Evolutionary conservation across 2,797 vertebrate genomes (phyloP), one percentile per base, ranked within the genome.

Genomic region (Amniataba percoides): DNA sequence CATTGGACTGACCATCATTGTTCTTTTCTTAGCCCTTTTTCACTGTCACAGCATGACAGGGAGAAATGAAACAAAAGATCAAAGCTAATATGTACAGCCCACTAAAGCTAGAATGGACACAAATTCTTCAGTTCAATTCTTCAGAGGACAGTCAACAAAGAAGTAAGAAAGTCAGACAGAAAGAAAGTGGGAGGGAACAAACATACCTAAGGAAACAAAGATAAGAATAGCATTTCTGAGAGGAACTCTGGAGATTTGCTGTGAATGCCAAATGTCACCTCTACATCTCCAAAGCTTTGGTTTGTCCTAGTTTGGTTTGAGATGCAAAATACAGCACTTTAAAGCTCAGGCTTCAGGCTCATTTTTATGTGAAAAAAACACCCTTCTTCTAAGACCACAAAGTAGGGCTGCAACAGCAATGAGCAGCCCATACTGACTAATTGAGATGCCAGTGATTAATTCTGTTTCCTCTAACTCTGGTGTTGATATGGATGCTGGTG

Each of bases 231-330:
- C 85, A 71, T 70, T 77, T 81, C 21, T 80, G 68, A 79, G 69
- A 74, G 59, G 74, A 89, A 80, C 74, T 90, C 87, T 82, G 64
- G 89, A 90, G 90, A 91, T 86, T 90, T 89, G 83, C 76, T 77
- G 76, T 81, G 84, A 89, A 90, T 91, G 87, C 84, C 85, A 93
- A 93, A 89, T 90, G 88, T 91, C 87, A 88, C 71, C 77, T 78
- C 78, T 78, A 73, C 59, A 89, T 88, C 80, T 87, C 80, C 72
- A 74, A 88, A 87, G 82, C 81, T 84, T 81, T 27, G 71, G 56
- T 83, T 82, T 91, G 88, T 88, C 82, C 82, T 78, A 89, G 80
- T 88, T 90, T 88, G 78, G 84, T 83, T 81, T 74, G 77, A 83
- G 75, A 86, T 72, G 78, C 81, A 82, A 86, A 87, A 89, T 42